Base-by-base conservation (phyloP, 2,797 vertebrate species). In the Synaphobranchus kaupii region DNA sequence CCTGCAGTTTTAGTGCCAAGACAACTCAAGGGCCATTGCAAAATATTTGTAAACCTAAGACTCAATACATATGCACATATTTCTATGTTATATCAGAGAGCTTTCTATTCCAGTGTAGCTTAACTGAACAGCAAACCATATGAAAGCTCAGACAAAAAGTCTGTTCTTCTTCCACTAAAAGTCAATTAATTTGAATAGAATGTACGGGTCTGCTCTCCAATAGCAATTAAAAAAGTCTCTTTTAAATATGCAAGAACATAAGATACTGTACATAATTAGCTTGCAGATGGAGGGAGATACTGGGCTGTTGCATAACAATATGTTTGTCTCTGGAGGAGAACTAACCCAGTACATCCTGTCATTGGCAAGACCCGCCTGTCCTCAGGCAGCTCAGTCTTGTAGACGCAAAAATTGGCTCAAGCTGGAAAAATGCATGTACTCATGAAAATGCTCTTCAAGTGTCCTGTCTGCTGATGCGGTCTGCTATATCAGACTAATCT, bases 361-460 rank as follows among this genome's bases (percentile, higher is more conserved):
- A 58, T 58, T 83, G 82, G 82, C 82, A 83, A 83, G 82, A 50
- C 52, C 82, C 31, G 17, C 82, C 12, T 83, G 81, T 54, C 81
- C 82, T 34, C 28, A 56, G 82, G 82, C 25, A 7, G 50, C 82
- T 83, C 9, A 13, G 9, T 28, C 48, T 4, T 82, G 80, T 82
- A 17, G 22, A 82, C 9, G 22, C 47, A 8, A 34, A 52, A 47
- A 50, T 25, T 83, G 39, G 80, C 80, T 83, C 25, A 52, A 52
- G 48, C 81, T 83, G 10, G 54, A 58, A 58, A 31, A 52, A 31
- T n/a, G n/a, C 22, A 25, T 6, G 54, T 5, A 78, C 73, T 31
- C n/a, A 15, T 25, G 9, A 34, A 56, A 83, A 83, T 28, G 12
- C 28, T 39, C 28, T 39, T 15, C 5, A 34, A 44, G 44, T 78